These are phyloP conservation scores for Xiphorhynchus elegans DNA, from an alignment of 2,113 vertebrate genomes.

Conservation along the genomic window DNA sequence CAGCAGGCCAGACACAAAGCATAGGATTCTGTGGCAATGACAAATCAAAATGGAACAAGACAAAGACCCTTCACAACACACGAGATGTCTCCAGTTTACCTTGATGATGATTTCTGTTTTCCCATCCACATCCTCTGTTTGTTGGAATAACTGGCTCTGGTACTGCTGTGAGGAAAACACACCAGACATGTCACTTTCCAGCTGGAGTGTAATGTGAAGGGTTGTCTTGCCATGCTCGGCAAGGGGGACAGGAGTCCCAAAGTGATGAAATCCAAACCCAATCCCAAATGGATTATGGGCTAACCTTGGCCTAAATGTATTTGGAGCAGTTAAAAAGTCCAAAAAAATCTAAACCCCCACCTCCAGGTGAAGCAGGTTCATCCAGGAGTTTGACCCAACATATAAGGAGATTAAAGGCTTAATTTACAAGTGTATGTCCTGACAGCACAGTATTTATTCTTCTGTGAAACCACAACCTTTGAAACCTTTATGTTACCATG, in stretches of 20 bases:
- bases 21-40: background rate
- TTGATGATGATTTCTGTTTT: slow-evolving; percentile 92
- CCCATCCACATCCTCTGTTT: slow-evolving; percentile 80
- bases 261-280: background rate
- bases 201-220: accelerated
- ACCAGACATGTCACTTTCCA: background rate
- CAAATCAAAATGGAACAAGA: background rate
- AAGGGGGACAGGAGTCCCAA: background rate
- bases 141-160: slow-evolving; percentile 84
- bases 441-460: background rate
- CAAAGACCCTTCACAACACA: background rate
- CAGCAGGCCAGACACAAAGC: background rate
- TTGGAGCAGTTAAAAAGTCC: background rate
- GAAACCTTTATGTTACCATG: background rate
- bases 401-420: slow-evolving; percentile 54
- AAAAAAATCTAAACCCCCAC: background rate
- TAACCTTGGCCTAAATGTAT: background rate
- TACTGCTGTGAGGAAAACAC: slow-evolving; percentile 75
- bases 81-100: slow-evolving; percentile 40
- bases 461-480: background rate
- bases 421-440: slow-evolving; percentile 37
- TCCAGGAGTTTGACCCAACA: background rate
- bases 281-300: background rate
- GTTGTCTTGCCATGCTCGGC: background rate
- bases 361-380: background rate